Conservation (phyloP, 1,140 invertebrate species). For the Drosophila eugracilis region DNA sequence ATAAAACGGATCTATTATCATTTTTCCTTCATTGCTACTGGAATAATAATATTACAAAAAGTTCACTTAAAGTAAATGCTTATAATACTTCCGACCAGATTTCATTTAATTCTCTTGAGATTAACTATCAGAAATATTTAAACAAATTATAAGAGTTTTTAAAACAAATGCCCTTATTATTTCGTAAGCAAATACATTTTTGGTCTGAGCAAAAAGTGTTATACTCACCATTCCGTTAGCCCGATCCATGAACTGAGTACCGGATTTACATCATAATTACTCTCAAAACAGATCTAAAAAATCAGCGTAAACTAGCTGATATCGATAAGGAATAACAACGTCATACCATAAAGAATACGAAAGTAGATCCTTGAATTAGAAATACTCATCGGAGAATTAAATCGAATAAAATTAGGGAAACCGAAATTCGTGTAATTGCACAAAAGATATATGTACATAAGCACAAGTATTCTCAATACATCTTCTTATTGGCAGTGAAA, state of each 20-base stretch:
- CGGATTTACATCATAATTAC: slow-evolving; percentile 25
- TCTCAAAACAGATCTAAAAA: slow-evolving; percentile 21
- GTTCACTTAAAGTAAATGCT: too few relatives aligned
- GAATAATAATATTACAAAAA: background rate
- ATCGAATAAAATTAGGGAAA: slow-evolving; percentile 11
- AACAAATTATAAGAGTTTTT: background rate
- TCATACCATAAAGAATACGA: slow-evolving; percentile 1
- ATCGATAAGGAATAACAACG: slow-evolving; percentile 8
- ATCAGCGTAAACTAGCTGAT: slow-evolving; percentile 18
- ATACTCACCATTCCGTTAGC: slow-evolving; percentile 14
- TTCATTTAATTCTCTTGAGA: background rate
- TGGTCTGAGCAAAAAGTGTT: slow-evolving; percentile 1
- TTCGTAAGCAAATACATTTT: too few relatives aligned
- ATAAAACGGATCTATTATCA: background rate
- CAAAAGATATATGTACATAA: slow-evolving; percentile 42
- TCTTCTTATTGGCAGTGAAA: slow-evolving; percentile 9
- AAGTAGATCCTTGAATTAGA: slow-evolving; percentile 5
- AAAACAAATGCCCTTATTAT: background rate
- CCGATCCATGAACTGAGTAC: slow-evolving; percentile 43
- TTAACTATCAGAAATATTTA: background rate
- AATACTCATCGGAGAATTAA: slow-evolving; percentile 12
- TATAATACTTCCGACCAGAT: too few relatives aligned
- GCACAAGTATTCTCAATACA: slow-evolving; percentile 21
- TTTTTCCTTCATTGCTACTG: background rate
- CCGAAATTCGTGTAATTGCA: slow-evolving; percentile 21